Conservation (phyloP, 2,113 vertebrate species). For the Sciurus niger region DNA sequence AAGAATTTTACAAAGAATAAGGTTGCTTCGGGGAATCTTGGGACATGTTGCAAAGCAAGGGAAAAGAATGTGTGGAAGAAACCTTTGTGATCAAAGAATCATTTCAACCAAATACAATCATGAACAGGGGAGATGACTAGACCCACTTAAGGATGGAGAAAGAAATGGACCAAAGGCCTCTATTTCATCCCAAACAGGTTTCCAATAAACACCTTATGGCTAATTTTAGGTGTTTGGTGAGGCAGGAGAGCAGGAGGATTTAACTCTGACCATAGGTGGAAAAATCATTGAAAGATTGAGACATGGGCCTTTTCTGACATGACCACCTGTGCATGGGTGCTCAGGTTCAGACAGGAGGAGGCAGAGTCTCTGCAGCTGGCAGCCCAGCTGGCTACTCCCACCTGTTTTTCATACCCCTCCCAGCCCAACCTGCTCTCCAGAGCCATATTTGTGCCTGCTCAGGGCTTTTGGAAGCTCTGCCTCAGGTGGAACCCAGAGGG, state of each 20-base stretch:
- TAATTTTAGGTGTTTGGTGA: no score
- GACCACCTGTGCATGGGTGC: not conserved
- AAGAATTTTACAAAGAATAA: not conserved
- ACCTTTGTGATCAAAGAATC: no score
- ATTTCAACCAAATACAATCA: no score
- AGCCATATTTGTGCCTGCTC: not conserved
- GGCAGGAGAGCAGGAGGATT: not conserved
- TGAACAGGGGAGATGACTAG: no score
- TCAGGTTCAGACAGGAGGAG: not conserved
- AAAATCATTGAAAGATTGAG: not conserved
- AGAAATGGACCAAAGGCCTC: no score
- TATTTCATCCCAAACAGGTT: no score
- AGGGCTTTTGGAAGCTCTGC: not conserved
- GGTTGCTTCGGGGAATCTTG: no score
- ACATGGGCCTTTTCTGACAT: not conserved
- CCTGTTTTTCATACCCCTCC: no score
- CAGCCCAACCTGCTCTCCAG: not conserved
- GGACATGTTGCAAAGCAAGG: no score
- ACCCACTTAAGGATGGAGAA: no score
- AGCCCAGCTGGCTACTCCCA: not conserved
- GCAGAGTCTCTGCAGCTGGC: not conserved
- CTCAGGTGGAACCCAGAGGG: fast-evolving
- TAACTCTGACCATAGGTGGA: not conserved
- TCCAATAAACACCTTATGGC: not conserved
- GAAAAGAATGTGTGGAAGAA: no score